Evolutionary conservation across 2,797 vertebrate genomes (phyloP), one percentile per base, ranked within the genome.

Genomic region (Lithobates sylvaticus): DNA sequence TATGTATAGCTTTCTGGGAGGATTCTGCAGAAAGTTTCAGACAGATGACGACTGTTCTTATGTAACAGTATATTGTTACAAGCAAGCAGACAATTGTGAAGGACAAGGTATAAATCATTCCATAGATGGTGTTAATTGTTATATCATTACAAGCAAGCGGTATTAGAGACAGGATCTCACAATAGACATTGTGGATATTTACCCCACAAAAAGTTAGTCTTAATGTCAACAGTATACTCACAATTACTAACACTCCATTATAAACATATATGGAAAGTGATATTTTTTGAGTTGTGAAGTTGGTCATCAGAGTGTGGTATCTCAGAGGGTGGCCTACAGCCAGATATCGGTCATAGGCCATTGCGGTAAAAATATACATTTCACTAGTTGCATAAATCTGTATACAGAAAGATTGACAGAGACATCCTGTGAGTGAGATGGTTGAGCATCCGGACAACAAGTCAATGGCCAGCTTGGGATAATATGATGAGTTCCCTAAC

Each of bases 311-410:
- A 5, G 50, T 39, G 13, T 10, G 2, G 36, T 83, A 83, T 69
- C 42, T 74, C 27, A 83, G 32, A 23, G 81, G 81, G 10, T 83
- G 39, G 21, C 73, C 58, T 15, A 83, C 58, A 10, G 72, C 81
- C 64, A 83, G 23, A 26, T 76, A 83, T 36, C 58, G 65, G 26
- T 83, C 81, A 29, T 76, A 65, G 9, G 81, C 81, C 81, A 83
- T 76, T n/a, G 69, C 1, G 2, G 73, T 67, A 36, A 83, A 83
- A 12, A n/a, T 67, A 3, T 27, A 50, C 0, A 76, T n/a, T 67
- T 83, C 81, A 29, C 26, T 7, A 23, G 21, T 12, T 7, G 36
- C 36, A 44, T 44, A 83, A 1, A n/a, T 10, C 3, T 68, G 39
- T 6, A 76, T 18, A n/a, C 26, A 76, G 9, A 83, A 68, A 18